phyloP scores from a whole-genome alignment of 2,888 invertebrate genomes.

The Caenorhabditis sp. region DNA sequence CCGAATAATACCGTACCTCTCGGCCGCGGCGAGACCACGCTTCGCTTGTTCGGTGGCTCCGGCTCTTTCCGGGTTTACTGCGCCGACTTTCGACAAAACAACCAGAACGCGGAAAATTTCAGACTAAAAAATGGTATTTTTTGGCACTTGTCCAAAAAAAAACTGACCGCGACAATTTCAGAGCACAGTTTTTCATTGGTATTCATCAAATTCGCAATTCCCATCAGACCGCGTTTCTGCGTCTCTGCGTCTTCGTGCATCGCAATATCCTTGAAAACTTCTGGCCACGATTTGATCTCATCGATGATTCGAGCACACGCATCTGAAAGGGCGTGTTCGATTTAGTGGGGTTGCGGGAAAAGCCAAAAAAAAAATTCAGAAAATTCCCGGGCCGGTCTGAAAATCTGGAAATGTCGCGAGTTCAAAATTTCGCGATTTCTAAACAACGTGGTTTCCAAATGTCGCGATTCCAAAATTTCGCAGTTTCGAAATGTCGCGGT shows the following conservation, averaged over 20 bases:
- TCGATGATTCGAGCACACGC: constrained; percentile 62
- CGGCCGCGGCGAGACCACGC: constrained; percentile 63
- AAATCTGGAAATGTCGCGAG: too few relatives aligned
- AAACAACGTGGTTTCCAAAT: too few relatives aligned
- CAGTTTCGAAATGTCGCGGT: too few relatives aligned
- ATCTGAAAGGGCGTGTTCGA: constrained; percentile 11
- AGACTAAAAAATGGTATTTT: constrained; percentile 53
- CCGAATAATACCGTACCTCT: constrained; percentile 61
- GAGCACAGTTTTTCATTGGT: constrained; percentile 60
- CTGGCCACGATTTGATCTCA: constrained; percentile 65
- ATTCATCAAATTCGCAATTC: constrained; percentile 67
- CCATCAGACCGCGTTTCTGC: constrained; percentile 66
- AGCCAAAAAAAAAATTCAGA: too few relatives aligned
- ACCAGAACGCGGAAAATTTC: constrained; percentile 68
- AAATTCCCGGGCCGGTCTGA: too few relatives aligned
- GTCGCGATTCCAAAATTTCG: too few relatives aligned
- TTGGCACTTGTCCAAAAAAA: too few relatives aligned
- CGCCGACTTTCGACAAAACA: constrained; percentile 66
- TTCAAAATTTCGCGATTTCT: too few relatives aligned
- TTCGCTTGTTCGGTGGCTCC: constrained; percentile 61
- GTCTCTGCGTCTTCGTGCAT: constrained; percentile 67
- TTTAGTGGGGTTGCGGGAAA: too few relatives aligned
- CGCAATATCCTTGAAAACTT: constrained; percentile 66
- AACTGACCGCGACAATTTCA: constrained; percentile 63
- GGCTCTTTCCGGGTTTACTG: constrained; percentile 52